A percentile compares a stretch with the other conserved stretches of the same genome.
Evolutionary conservation across 2,888 invertebrate genomes (phyloP).

Genomic region (Heliconius cydno): DNA sequence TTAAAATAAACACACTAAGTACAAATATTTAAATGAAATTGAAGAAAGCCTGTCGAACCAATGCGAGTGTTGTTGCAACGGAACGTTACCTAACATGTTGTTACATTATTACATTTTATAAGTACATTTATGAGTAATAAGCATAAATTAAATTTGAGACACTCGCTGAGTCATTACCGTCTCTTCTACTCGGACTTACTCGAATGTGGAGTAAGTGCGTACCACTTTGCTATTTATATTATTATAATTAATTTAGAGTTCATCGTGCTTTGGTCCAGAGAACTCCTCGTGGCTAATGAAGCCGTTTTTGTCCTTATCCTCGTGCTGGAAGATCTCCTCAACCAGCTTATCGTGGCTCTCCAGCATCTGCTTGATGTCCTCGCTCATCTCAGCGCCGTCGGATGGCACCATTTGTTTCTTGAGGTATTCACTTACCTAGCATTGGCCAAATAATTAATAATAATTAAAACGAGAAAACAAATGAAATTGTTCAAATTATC

Average conservation of each 20-base stretch:
- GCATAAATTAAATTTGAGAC: slow-evolving; percentile 1
- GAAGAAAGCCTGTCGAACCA: background rate
- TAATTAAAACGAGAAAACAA: background rate
- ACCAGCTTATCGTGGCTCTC: slow-evolving; percentile 96
- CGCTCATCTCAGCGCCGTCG: slow-evolving; percentile 88
- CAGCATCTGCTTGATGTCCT: slow-evolving; percentile 92
- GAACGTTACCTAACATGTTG: background rate
- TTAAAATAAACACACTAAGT: slow-evolving; percentile 13
- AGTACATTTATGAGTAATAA: background rate
- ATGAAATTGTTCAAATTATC: background rate
- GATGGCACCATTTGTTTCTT: slow-evolving; percentile 95
- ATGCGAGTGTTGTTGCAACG: slow-evolving; percentile 12
- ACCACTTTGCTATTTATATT: background rate
- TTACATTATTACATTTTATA: too few relatives aligned
- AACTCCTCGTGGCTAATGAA: slow-evolving; percentile 98
- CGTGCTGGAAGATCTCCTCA: slow-evolving; percentile 98
- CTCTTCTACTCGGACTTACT: background rate
- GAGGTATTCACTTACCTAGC: slow-evolving; percentile 94
- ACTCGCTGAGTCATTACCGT: slow-evolving; percentile 21
- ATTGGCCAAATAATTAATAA: background rate
- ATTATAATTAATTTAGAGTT: slow-evolving; percentile 86
- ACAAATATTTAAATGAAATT: slow-evolving; percentile 10
- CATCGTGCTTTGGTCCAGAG: slow-evolving; percentile 98
- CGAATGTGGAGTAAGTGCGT: slow-evolving; percentile 1
- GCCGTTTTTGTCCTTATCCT: slow-evolving; percentile 98